Base-by-base conservation (phyloP, 2,888 invertebrate species). In the Craniophora ligustri region DNA sequence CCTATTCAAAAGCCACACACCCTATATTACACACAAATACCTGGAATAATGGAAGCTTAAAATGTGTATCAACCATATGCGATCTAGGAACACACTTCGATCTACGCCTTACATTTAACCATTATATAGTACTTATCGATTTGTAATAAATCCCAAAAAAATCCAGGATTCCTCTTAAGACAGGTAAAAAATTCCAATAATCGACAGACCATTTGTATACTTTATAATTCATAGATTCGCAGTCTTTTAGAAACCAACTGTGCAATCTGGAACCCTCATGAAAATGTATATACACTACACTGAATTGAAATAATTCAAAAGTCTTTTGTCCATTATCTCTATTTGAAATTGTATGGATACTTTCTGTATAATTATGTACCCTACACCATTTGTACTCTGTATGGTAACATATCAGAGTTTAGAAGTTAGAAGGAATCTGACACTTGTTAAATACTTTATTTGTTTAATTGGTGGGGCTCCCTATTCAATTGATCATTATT, bases 401-500 rank as follows among this genome's bases (percentile, higher is more conserved):
- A 30, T 30, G 30, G 30, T 30, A 5, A n/a, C n/a, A 30, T 30
- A 30, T 13, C 30, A 30, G 13, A 13, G 11, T 11, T 30, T 30
- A 13, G 13, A 30, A 30, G 30, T 13, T 11, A 30, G 30, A 2
- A 30, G 30, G 13, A 11, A 30, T 30, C 30, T 30, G 1, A 13
- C 30, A 13, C 30, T 30, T 30, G 11, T 30, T 4, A 30, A 11
- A 11, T 30, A 30, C 13, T 11, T 30, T 13, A 30, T 30, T 13
- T 5, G 30, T 3, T 6, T 30, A 30, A 11, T 30, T 13, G 13
- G 30, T 11, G n/a, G n/a, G 4, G 11, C 13, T 30, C 13, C 3
- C 30, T 23, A 15, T 44, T 34, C 44, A 44, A 44, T 19, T 34
- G 23, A 14, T 21, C 35, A 35, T 21, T 42, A 42, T 10, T 40